Evolutionary conservation across 2,113 vertebrate species (phyloP).

Genomic region (Tenebrosternarchus preto): DNA sequence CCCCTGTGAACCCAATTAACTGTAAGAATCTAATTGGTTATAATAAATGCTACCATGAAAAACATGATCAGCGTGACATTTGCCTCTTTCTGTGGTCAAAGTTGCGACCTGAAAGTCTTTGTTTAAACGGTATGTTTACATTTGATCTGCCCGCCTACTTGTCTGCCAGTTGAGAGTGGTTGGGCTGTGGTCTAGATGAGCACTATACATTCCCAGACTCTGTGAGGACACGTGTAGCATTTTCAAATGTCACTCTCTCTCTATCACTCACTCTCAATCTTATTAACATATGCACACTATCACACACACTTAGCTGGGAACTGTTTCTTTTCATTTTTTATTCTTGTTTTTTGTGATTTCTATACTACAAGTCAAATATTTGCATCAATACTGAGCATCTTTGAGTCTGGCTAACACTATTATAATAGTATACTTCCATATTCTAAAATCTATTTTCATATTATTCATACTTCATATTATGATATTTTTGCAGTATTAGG

Average conservation of each 20-base stretch:
- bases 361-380: background rate
- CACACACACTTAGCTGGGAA: background rate
- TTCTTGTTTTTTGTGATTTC: background rate
- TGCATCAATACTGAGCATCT: background rate
- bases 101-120: slow-evolving; percentile 48
- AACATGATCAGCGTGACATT: slow-evolving; percentile 49
- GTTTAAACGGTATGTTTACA: slow-evolving; percentile 54
- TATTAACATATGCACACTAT: background rate
- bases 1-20: background rate
- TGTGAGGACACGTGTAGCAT: slow-evolving; percentile 32
- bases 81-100: slow-evolving; percentile 52
- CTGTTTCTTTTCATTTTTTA: background rate
- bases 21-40: slow-evolving; percentile 35
- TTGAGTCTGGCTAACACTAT: background rate
- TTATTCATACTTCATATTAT: background rate
- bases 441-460: background rate
- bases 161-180: slow-evolving; percentile 41
- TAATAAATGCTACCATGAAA: slow-evolving; percentile 53
- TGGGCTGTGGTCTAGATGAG: slow-evolving; percentile 44
- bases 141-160: slow-evolving; percentile 53
- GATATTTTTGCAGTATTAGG: no score
- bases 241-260: slow-evolving; percentile 48
- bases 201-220: slow-evolving; percentile 50
- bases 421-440: no score
- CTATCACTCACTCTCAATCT: background rate